A percentile compares a stretch with the other conserved stretches of the same genome.
Evolutionary conservation across 2,797 vertebrate genomes (phyloP).

Genomic region (Paramormyrops hopkinsi): DNA sequence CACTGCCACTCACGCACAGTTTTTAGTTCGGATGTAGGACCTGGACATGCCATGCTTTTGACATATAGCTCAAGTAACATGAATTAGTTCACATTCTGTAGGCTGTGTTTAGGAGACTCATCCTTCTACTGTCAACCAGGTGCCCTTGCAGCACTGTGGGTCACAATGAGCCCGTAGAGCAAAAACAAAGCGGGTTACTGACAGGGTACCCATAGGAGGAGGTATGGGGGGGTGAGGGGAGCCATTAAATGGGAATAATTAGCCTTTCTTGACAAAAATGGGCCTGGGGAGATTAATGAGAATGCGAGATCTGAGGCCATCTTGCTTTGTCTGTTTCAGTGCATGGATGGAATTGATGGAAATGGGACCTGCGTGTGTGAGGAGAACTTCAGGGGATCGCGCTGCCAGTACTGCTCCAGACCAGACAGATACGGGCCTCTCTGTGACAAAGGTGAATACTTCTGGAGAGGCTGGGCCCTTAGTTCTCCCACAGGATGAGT

Average conservation of each 20-base stretch:
- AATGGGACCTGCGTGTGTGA: slow-evolving; percentile 76
- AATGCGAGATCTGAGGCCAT: neutral
- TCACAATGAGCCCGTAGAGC: neutral
- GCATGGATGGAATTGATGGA: slow-evolving; percentile 68
- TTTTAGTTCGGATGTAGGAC: neutral
- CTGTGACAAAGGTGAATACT: slow-evolving; percentile 69
- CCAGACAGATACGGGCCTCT: slow-evolving; percentile 64
- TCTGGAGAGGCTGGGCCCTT: neutral
- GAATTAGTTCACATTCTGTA: neutral
- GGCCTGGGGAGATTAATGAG: neutral
- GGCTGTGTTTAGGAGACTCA: neutral
- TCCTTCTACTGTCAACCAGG: neutral
- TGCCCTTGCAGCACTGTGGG: neutral
- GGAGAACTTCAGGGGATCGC: slow-evolving; percentile 69
- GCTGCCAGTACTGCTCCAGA: slow-evolving; percentile 76
- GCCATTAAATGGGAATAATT: neutral
- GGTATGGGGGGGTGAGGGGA: neutral
- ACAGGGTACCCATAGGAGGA: neutral
- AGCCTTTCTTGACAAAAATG: neutral
- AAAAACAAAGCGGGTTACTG: neutral
- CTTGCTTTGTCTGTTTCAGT: slow-evolving; percentile 57
- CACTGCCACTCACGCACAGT: neutral
- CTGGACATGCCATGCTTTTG: neutral
- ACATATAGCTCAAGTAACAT: neutral
- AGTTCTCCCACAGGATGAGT: too few species aligned